A percentile compares a stretch with the other conserved stretches of the same genome.
These are phyloP conservation scores for Chlorops oryzae DNA, from an alignment of 1,140 invertebrate genomes.

Conservation along the genomic window DNA sequence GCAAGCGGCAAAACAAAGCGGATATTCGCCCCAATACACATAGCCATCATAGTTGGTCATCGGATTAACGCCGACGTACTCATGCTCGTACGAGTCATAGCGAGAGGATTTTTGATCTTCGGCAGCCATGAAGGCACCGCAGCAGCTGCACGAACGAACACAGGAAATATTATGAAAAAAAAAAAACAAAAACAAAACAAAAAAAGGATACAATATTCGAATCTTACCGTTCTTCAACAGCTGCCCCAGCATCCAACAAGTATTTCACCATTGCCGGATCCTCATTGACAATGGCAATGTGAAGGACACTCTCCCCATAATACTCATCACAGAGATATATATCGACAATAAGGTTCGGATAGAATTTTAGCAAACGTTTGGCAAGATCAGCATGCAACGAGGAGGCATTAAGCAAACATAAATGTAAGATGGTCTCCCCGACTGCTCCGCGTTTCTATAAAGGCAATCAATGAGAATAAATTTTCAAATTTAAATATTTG, in stretches of 20 bases:
- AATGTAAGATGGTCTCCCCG: constrained; percentile 89
- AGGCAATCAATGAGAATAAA: neutral
- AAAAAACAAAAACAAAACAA: too few species aligned
- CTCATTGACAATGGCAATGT: constrained; percentile 97
- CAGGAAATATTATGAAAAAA: too few species aligned
- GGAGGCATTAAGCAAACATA: constrained; percentile 87
- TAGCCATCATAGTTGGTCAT: constrained; percentile 95
- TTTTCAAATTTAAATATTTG: neutral
- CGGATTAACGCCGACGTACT: constrained; percentile 78
- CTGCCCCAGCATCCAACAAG: constrained; percentile 82
- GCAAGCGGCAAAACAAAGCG: constrained; percentile 91
- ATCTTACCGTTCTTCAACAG: constrained; percentile 73
- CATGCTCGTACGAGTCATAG: constrained; percentile 81
- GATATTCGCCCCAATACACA: constrained; percentile 98
- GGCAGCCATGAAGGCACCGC: constrained; percentile 93
- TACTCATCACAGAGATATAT: constrained; percentile 95
- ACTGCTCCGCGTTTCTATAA: constrained; percentile 81
- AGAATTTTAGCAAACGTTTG: constrained; percentile 83
- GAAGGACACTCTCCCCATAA: constrained; percentile 88
- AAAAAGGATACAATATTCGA: neutral
- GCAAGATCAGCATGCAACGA: constrained; percentile 88
- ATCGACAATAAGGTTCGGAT: constrained; percentile 93
- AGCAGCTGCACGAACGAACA: constrained; percentile 53
- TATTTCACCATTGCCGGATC: constrained; percentile 97
- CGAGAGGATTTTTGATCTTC: constrained; percentile 94